These are phyloP conservation scores for Phasia obesa DNA, from an alignment of 2,888 invertebrate genomes.

Conservation along the genomic window DNA sequence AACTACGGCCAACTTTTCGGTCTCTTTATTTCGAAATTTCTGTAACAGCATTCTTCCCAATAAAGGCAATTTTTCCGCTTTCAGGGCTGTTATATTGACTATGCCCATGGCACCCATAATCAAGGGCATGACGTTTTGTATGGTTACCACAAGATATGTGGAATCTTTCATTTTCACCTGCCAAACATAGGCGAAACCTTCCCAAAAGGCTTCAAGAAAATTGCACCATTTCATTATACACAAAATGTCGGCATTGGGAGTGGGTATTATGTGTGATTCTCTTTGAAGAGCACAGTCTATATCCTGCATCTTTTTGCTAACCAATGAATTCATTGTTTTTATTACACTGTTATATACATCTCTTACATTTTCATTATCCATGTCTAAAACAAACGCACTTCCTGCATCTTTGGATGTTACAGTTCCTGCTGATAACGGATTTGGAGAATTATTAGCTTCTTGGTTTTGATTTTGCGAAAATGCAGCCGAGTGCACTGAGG, in stretches of 20 bases:
- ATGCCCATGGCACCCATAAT: slow-evolving; percentile 78
- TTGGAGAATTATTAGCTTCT: not conserved
- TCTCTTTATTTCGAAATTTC: slow-evolving; percentile 73
- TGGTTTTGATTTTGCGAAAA: slow-evolving; percentile 46
- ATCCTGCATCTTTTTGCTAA: slow-evolving; percentile 81
- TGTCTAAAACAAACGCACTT: not conserved
- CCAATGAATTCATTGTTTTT: slow-evolving; percentile 79
- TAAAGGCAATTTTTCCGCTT: slow-evolving; percentile 74
- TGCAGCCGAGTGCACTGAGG: slow-evolving; percentile 53
- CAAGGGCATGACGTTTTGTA: slow-evolving; percentile 79
- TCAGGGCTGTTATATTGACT: slow-evolving; percentile 77
- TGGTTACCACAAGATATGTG: slow-evolving; percentile 78
- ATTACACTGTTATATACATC: slow-evolving; percentile 78
- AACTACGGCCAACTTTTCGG: slow-evolving; percentile 77
- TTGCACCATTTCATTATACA: slow-evolving; percentile 81
- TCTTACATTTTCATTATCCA: slow-evolving; percentile 68
- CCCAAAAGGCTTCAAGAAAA: slow-evolving; percentile 79
- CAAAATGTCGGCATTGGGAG: slow-evolving; percentile 79
- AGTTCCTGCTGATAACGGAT: not conserved
- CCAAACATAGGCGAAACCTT: slow-evolving; percentile 79
- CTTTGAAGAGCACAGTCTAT: slow-evolving; percentile 79
- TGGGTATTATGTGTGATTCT: slow-evolving; percentile 79
- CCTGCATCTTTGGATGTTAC: slow-evolving; percentile 7
- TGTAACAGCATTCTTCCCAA: slow-evolving; percentile 78
- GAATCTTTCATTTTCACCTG: slow-evolving; percentile 76